Evolutionary conservation across 2,113 vertebrate genomes (phyloP).

Genomic region (pig (Sus scrofa)): T2T-Sscrofa CM000812.6:224368001-224368500

Average conservation of each 20-base stretch:
- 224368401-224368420: not conserved
- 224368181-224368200: not conserved
- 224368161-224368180: not conserved
- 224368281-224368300: not conserved
- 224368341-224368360: not conserved
- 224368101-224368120: not conserved
- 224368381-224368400: not conserved
- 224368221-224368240: not conserved
- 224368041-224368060: not conserved
- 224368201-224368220: not conserved
- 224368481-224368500: not conserved
- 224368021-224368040: not conserved
- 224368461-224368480: not conserved
- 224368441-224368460: not conserved
- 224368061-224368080: not conserved
- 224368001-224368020: not conserved
- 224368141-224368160: not conserved
- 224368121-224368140: not conserved
- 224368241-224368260: not conserved
- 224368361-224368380: not conserved
- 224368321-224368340: not conserved
- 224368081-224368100: not conserved
- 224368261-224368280: not conserved
- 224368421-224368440: not conserved
- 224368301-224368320: not conserved